Evolutionary conservation across 2,888 invertebrate species (phyloP), one percentile per base, ranked within the genome.

Genomic region (Camptogramma bilineatum): DNA sequence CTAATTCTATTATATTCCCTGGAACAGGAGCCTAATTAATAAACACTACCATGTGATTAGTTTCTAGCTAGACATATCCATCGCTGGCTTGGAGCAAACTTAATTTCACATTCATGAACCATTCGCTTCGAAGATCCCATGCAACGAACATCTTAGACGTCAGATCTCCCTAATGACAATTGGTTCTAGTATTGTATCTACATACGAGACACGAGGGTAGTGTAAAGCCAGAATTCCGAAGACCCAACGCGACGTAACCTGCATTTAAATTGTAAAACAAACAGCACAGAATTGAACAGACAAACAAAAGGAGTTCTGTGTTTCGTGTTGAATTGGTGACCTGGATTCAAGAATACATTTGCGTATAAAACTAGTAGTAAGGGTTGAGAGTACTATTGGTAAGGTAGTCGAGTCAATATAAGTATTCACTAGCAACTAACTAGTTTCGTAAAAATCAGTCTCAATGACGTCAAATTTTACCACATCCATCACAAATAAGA

Each of bases 181-280:
- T 66, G 69, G 42, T 66, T 60, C 64, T 66, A 68, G 52, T 56
- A 52, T 59, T 64, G 70, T 73, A 31, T 52, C 52, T 52, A 69
- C 68, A 69, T 70, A 64, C 57, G 53, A 58, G 64, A 69, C 68
- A 69, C 69, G 63, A 52, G 54, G 59, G 64, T 72, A 69, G 68
- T 64, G 67, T 66, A 73, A 70, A 70, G 61, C 64, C 61, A 60
- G 73, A 71, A 73, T 72, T 69, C n/a, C 71, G 58, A 70, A 71
- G 66, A 65, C 69, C 73, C 60, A 64, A 71, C 73, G 73, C 64
- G 68, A 72, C 74, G 74, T 73, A 75, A 78, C 79, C 77, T 81
- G 80, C 79, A 82, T 86, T 81, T 80, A 83, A 84, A 83, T 81
- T 84, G 80, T 80, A 80, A 80, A 80, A 80, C 82, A 84, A 83